Evolutionary conservation across 2,888 invertebrate species (phyloP).

Genomic region (Drosophila robusta): DNA sequence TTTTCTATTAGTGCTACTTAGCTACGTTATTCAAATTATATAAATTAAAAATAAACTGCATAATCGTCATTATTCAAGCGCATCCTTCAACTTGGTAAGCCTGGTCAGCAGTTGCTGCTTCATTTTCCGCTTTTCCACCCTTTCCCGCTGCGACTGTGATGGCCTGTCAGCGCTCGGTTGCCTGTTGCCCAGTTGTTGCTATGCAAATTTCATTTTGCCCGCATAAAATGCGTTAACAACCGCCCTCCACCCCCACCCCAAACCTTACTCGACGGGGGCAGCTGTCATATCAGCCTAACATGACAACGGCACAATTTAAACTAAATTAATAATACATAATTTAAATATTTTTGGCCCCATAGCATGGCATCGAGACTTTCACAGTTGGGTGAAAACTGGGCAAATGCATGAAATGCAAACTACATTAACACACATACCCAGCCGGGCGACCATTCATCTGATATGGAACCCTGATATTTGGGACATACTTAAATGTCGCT

Average conservation of each 20-base stretch:
- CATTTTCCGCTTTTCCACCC: background rate
- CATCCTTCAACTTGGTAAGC: constrained; percentile 24
- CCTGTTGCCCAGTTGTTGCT: constrained; percentile 16
- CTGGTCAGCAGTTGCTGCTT: constrained; percentile 42
- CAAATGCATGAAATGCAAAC: constrained; percentile 9
- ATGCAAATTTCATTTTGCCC: constrained; percentile 52
- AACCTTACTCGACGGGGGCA: background rate
- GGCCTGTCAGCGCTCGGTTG: constrained; percentile 1
- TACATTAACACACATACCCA: constrained; percentile 34
- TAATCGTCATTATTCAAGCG: constrained; percentile 31
- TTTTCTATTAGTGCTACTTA: background rate
- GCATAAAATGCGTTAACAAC: constrained; percentile 37
- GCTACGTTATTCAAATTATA: constrained; percentile 33
- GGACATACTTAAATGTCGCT: background rate
- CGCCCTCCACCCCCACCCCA: no score
- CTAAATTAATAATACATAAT: constrained; percentile 60
- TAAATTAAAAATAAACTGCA: constrained; percentile 34
- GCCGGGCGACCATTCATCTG: constrained; percentile 15
- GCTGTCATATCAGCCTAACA: constrained; percentile 28
- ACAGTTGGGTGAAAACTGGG: background rate
- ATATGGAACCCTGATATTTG: constrained; percentile 5
- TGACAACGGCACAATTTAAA: constrained; percentile 50
- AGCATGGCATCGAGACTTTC: constrained; percentile 5
- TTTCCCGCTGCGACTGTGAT: background rate
- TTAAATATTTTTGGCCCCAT: constrained; percentile 30